phyloP scores from a whole-genome alignment of 2,113 vertebrate genomes.

The Megaptera novaeangliae region DNA sequence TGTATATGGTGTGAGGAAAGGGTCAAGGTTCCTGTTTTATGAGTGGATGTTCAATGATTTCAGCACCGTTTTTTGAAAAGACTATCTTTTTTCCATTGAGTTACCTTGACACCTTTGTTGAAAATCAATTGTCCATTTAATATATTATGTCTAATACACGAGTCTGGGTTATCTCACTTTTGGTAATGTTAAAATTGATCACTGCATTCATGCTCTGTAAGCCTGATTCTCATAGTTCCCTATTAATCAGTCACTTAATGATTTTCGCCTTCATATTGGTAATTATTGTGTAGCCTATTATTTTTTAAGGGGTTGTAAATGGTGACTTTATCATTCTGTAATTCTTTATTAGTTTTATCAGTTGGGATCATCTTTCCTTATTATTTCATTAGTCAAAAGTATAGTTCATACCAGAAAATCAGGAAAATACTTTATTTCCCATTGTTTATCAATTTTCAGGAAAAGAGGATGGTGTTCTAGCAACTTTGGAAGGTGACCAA shows the following conservation, averaged over 20 bases:
- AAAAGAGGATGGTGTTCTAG: neutral
- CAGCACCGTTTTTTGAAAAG: neutral
- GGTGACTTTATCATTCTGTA: neutral
- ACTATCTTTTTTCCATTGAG: neutral
- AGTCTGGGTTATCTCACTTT: neutral
- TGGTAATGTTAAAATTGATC: neutral
- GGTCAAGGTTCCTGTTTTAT: neutral
- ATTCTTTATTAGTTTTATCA: neutral
- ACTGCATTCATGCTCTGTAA: neutral
- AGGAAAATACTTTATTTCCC: neutral
- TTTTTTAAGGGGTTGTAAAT: neutral
- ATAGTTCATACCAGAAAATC: neutral
- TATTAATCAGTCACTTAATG: neutral
- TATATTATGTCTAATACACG: neutral
- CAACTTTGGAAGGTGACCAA: neutral
- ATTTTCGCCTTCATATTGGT: neutral
- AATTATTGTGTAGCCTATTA: neutral
- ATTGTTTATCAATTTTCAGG: constrained; percentile 15
- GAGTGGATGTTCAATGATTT: neutral
- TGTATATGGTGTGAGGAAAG: too few relatives aligned
- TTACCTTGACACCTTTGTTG: neutral
- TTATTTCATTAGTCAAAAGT: neutral
- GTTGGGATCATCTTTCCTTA: neutral
- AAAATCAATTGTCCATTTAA: neutral
- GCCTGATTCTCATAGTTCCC: neutral